These are phyloP conservation scores for Pseudomyrmex pallidus DNA, from an alignment of 1,140 invertebrate genomes.

Conservation along the genomic window DNA sequence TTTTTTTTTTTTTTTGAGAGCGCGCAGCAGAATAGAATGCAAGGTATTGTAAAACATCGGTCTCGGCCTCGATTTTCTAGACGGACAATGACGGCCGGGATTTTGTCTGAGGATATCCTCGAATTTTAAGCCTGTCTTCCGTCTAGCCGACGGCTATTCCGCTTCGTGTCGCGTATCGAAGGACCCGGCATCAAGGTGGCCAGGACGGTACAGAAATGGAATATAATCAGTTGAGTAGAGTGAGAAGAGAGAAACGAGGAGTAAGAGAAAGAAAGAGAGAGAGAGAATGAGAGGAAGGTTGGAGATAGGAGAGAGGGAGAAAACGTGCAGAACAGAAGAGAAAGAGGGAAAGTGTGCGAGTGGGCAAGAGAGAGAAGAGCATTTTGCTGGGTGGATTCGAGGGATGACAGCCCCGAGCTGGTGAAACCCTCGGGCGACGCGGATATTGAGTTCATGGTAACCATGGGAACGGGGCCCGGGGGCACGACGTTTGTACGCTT, in stretches of 20 bases:
- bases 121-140: conserved; percentile 83
- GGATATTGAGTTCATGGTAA: conserved; percentile 87
- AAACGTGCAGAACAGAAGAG: neutral
- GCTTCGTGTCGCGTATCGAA: conserved; percentile 78
- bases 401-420: conserved; percentile 83
- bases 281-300: neutral
- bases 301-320: neutral
- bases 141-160: conserved; percentile 79
- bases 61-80: conserved; percentile 9
- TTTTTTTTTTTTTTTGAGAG: neutral
- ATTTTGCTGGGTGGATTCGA: conserved; percentile 80
- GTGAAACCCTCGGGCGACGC: conserved; percentile 76
- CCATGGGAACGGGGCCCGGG: conserved; percentile 85
- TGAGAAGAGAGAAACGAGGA: neutral
- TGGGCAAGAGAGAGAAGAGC: neutral
- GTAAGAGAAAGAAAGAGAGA: neutral
- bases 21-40: neutral
- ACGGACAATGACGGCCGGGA: conserved; percentile 47
- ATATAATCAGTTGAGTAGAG: conserved; percentile 82
- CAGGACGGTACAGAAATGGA: conserved; percentile 83
- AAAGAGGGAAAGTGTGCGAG: neutral
- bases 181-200: conserved; percentile 71
- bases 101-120: conserved; percentile 68
- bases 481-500: conserved; percentile 83
- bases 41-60: neutral